Evolutionary conservation across 2,888 invertebrate species (phyloP).

Genomic region (Orthonychiurus folsomi): DNA sequence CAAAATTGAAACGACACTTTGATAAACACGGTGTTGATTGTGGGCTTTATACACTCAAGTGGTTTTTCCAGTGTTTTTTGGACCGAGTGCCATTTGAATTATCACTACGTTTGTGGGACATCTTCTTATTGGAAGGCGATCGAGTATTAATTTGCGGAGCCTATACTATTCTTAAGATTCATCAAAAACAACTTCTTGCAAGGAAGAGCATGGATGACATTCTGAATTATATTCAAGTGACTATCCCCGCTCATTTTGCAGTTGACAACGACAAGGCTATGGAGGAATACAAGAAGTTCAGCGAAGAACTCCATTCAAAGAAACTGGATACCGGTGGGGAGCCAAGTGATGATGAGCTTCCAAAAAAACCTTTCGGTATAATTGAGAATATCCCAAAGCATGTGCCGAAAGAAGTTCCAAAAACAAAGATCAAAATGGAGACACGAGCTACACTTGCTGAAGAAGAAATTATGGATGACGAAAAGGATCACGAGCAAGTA

Average conservation of each 20-base stretch:
- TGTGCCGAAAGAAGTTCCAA: conserved; percentile 22
- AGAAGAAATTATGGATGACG: background rate
- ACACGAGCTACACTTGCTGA: background rate
- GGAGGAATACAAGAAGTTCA: conserved; percentile 68
- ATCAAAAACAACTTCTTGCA: conserved; percentile 66
- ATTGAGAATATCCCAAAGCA: conserved; percentile 50
- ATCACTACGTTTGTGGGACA: conserved; percentile 85
- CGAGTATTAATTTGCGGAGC: conserved; percentile 89
- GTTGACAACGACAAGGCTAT: conserved; percentile 87
- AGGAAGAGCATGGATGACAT: conserved; percentile 79
- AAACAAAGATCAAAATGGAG: background rate
- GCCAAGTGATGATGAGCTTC: conserved; percentile 63
- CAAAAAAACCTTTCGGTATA: conserved; percentile 70
- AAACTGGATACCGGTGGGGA: conserved; percentile 75
- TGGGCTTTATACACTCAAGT: conserved; percentile 92
- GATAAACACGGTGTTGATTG: conserved; percentile 91
- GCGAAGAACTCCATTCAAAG: conserved; percentile 75
- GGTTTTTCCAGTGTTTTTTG: conserved; percentile 99
- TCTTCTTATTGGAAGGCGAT: conserved; percentile 92
- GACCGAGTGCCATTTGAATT: conserved; percentile 58
- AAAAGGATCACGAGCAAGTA: background rate
- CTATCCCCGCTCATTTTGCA: conserved; percentile 57
- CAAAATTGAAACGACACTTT: conserved; percentile 89
- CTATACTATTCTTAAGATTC: conserved; percentile 86
- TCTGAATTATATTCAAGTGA: conserved; percentile 47